Conservation (phyloP, 2,113 vertebrate species). For the Pipa parva region DNA sequence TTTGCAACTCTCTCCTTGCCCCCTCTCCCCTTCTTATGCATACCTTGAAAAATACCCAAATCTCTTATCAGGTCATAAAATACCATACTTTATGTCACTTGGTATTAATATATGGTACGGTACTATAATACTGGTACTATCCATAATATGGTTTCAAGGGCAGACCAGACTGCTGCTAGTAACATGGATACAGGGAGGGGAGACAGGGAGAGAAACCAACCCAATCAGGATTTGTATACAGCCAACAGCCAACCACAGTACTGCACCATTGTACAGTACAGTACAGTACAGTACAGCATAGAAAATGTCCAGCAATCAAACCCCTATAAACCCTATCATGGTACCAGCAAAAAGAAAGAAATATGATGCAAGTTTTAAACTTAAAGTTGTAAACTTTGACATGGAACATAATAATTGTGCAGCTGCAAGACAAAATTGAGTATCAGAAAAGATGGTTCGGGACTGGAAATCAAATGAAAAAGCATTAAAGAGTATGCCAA, state of each 20-base stretch:
- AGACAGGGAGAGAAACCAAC: neutral
- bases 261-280: conserved; percentile 9
- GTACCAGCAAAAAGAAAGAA: too few relatives aligned
- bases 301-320: too few relatives aligned
- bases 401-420: too few relatives aligned
- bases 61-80: too few relatives aligned
- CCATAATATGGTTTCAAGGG: neutral
- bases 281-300: conserved; percentile 4
- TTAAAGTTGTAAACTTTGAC: too few relatives aligned
- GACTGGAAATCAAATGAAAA: conserved; percentile 12
- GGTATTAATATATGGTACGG: too few relatives aligned
- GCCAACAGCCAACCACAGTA: conserved; percentile 5
- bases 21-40: too few relatives aligned
- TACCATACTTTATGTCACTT: neutral
- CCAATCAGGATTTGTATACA: conserved; percentile 2
- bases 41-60: too few relatives aligned
- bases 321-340: too few relatives aligned
- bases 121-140: conserved; percentile 8
- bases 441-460: conserved; percentile 17
- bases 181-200: neutral
- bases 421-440: too few relatives aligned
- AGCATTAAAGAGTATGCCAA: conserved; percentile 16
- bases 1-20: too few relatives aligned
- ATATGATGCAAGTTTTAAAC: too few relatives aligned
- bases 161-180: conserved; percentile 2